Base-by-base conservation (phyloP, 2,113 vertebrate genomes). In the Hippocampus abdominalis region DNA sequence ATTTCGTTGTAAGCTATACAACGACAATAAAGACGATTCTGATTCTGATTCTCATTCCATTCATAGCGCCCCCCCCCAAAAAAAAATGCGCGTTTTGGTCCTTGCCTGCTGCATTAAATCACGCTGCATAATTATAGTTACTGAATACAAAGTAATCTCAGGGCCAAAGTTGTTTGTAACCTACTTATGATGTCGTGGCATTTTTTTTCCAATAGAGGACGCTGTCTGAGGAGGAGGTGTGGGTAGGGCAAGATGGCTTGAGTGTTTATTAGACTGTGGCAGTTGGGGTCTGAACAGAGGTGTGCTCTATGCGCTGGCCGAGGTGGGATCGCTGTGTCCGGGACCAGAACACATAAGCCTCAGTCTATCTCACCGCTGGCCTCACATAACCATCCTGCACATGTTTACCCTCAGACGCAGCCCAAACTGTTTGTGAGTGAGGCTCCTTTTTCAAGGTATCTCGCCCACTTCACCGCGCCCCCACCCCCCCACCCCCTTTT, bases 391-490 rank as follows among this genome's bases (percentile, higher is more conserved):
- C 78, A 71, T 75, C 86, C 83, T 75, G 73, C 80, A 44, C 70
- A 82, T 91, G 87, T 92, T 92, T 90, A 90, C 88, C 71, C 82
- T 86, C 56, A 0, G 81, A 71, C 60, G 69, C 83, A 68, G 83
- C 74, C 84, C 83, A 72, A 82, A 84, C 84, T 88, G 87, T 90
- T 90, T 90, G 83, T 89, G 77, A 88, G 85, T 87, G 83, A 84
- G 84, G 77, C 75, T 87, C 78, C 84, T 87, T 89, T 86, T 83
- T 81, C 69, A 78, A 51, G 61, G 59, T 67, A 20, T 27, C 72
- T 57, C 27, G 36, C 72, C 59, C 69, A 72, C 83, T 69, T 63
- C n/a, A 25, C 72, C 60, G 63, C n/a, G 66, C 83, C 75, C 67
- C 82, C n/a, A n/a, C n/a, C n/a, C n/a, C n/a, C n/a, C n/a, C n/a